phyloP scores from a whole-genome alignment of 2,888 invertebrate species.

The Lasioglossum morio region DNA sequence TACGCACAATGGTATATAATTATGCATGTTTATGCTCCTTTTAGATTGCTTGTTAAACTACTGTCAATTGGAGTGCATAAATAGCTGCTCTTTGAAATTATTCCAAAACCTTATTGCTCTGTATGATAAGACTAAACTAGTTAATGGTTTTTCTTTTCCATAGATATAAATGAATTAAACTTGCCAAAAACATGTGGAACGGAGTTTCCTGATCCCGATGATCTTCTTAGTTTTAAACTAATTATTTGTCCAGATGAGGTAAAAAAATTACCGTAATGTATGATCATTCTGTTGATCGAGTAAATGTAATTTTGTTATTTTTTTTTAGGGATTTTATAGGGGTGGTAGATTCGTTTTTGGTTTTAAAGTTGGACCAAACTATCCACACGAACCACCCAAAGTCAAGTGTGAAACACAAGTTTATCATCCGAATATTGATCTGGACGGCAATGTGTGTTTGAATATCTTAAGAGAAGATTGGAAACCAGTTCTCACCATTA shows the following conservation, averaged over 20 bases:
- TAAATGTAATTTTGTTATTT: neutral
- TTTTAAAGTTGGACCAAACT: conserved; percentile 98
- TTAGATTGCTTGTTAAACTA: neutral
- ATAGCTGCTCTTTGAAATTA: neutral
- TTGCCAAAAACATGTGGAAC: conserved; percentile 98
- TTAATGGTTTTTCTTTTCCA: conserved; percentile 79
- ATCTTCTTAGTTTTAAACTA: conserved; percentile 97
- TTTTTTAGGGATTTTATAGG: conserved; percentile 94
- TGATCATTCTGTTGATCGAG: neutral
- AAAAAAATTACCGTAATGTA: conserved; percentile 70
- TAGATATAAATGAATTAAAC: conserved; percentile 98
- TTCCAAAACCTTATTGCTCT: neutral
- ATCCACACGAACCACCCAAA: conserved; percentile 99
- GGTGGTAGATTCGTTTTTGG: conserved; percentile 97
- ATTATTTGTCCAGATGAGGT: conserved; percentile 98
- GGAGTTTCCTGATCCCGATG: conserved; percentile 98
- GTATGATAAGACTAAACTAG: neutral
- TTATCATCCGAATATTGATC: conserved; percentile 99
- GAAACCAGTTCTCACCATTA: conserved; percentile 99
- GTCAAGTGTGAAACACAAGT: conserved; percentile 99
- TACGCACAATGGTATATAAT: neutral
- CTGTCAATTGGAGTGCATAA: neutral
- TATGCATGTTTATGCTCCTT: neutral
- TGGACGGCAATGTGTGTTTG: conserved; percentile 98
- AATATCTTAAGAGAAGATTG: conserved; percentile 99